Evolutionary conservation across 2,797 vertebrate species (phyloP), one percentile per base, ranked within the genome.

Genomic region (Silurus lanzhouensis): DNA sequence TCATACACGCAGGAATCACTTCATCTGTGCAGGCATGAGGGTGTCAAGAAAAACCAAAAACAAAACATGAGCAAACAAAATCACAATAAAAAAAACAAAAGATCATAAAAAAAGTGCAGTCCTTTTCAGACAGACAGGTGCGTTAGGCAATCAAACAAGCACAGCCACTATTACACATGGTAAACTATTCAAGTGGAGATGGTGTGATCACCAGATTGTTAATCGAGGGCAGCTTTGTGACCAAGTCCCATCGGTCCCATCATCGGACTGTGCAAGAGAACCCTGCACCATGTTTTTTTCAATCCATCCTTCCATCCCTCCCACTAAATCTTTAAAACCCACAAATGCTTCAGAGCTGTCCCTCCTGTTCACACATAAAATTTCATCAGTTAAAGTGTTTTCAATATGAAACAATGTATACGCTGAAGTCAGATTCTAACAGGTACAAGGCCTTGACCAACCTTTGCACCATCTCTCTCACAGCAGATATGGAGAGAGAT

Each of bases 341-440:
- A 84, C 55, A 88, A 89, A 83, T 75, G 70, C 88, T 84, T 90
- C 91, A 87, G 87, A 78, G 85, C 80, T 72, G 84, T 83, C 86
- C 86, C 79, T 67, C 68, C 82, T 60, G 46, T 58, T 82, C 83
- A 85, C 85, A 83, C 64, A 87, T 81, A 90, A 84, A 81, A 85
- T 81, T 75, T 84, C 86, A 88, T 87, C 87, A 87, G 80, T 85
- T 90, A 84, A 87, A 94, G 92, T 94, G 95, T 94, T 96, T 96
- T 96, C 95, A 96, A 96, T 96, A 96, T 96, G 95, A 96, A 96
- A 96, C 95, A 94, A 91, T 91, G 92, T 93, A 94, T 92, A 92
- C 93, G 92, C 94, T 94, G 93, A 94, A 94, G 95, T 96, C 95
- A 95, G 95, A 96, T 96, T 95, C 95, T 95, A 96, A 96, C 95